These are phyloP conservation scores for Artibeus lituratus DNA, from an alignment of 2,797 vertebrate species.

Conservation along the genomic window DNA sequence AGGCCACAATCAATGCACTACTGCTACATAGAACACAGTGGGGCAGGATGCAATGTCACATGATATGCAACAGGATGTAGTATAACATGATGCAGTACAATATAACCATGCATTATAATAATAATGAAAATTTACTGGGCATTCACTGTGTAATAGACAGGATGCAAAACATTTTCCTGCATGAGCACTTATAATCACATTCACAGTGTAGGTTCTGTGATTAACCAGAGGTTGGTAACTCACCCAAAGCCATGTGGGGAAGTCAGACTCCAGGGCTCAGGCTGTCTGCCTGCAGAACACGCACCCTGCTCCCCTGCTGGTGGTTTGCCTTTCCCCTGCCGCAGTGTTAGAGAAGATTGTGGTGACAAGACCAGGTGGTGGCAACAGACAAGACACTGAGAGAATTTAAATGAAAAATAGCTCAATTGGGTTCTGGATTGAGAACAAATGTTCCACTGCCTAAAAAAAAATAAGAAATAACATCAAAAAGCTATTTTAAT, in stretches of 20 bases:
- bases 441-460: background rate
- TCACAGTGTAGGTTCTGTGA: background rate
- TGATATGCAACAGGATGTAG: background rate
- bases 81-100: background rate
- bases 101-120: background rate
- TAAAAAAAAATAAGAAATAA: background rate
- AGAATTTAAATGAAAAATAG: background rate
- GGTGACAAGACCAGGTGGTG: background rate
- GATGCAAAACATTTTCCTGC: background rate
- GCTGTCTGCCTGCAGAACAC: background rate
- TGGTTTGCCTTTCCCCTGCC: background rate
- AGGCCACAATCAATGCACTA: background rate
- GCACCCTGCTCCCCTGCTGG: background rate
- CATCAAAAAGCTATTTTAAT: constrained; percentile 11
- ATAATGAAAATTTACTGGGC: background rate
- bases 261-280: background rate
- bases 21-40: background rate
- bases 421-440: background rate
- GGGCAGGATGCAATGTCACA: no score
- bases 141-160: background rate
- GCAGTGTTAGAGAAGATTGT: background rate
- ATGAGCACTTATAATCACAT: background rate
- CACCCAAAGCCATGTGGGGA: background rate
- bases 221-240: background rate
- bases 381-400: background rate